A percentile compares a stretch with the other conserved stretches of the same genome.
Evolutionary conservation across 2,888 invertebrate species (phyloP).

Genomic region (Macrophya annulata): DNA sequence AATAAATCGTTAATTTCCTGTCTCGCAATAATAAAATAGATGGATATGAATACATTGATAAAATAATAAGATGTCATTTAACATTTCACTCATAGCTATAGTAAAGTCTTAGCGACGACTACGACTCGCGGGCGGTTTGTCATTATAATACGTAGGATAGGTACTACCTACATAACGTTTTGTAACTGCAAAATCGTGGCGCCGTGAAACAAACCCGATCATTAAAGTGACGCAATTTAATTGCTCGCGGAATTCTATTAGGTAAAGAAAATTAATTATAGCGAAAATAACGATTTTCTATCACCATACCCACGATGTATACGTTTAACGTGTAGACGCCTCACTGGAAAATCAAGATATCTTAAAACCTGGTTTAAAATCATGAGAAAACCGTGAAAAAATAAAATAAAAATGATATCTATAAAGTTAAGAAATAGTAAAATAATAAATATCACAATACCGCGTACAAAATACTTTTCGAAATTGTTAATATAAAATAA

Average conservation of each 20-base stretch:
- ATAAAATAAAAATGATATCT: background rate
- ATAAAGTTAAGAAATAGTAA: too few species aligned
- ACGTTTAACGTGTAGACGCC: too few species aligned
- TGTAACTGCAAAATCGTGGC: conserved; percentile 41
- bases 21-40: conserved; percentile 18
- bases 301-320: background rate
- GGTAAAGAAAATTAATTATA: background rate
- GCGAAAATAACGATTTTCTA: background rate
- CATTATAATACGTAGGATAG: background rate
- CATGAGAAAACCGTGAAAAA: background rate
- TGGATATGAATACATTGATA: conserved; percentile 26
- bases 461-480: background rate
- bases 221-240: conserved; percentile 49
- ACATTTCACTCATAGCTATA: conserved; percentile 14
- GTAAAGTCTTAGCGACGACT: background rate
- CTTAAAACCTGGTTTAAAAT: background rate
- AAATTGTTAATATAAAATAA: background rate
- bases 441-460: too few species aligned
- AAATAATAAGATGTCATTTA: conserved; percentile 50
- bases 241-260: conserved; percentile 2
- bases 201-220: background rate
- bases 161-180: background rate
- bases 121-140: conserved; percentile 20
- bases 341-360: too few species aligned
- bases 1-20: conserved; percentile 10